phyloP scores from a whole-genome alignment of 2,888 invertebrate species.

The Icerya purchasi region DNA sequence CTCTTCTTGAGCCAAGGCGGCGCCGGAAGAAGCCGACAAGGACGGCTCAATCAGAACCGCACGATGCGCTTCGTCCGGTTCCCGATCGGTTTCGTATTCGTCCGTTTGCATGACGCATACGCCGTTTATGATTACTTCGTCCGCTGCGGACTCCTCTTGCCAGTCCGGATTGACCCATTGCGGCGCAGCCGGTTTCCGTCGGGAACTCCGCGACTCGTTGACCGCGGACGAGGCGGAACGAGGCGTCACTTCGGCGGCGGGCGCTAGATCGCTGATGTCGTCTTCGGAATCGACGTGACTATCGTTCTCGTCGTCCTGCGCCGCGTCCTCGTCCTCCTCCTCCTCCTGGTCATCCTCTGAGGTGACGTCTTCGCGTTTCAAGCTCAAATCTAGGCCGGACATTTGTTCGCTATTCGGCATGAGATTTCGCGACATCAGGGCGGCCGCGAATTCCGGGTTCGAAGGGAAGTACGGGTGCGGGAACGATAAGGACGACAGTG shows the following conservation, averaged over 20 bases:
- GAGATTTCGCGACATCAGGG: conserved; percentile 35
- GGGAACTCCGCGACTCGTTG: conserved; percentile 27
- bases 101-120: conserved; percentile 79
- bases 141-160: conserved; percentile 44
- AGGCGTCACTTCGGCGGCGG: conserved; percentile 17
- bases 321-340: conserved; percentile 53
- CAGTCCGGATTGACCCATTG: conserved; percentile 94
- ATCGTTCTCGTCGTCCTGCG: conserved; percentile 22
- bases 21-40: not conserved
- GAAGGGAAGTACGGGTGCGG: conserved; percentile 49
- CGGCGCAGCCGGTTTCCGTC: conserved; percentile 85
- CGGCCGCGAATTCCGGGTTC: conserved; percentile 52
- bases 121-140: conserved; percentile 76
- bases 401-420: conserved; percentile 42
- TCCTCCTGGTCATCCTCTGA: conserved; percentile 50
- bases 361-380: conserved; percentile 40
- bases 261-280: conserved; percentile 18
- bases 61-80: conserved; percentile 20
- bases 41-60: no score
- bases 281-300: conserved; percentile 17
- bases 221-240: conserved; percentile 11
- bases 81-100: conserved; percentile 26
- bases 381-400: conserved; percentile 59
- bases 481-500: conserved; percentile 22
- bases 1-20: not conserved